These are phyloP conservation scores for Aporophyla lueneburgensis DNA, from an alignment of 2,888 invertebrate species.

Conservation along the genomic window DNA sequence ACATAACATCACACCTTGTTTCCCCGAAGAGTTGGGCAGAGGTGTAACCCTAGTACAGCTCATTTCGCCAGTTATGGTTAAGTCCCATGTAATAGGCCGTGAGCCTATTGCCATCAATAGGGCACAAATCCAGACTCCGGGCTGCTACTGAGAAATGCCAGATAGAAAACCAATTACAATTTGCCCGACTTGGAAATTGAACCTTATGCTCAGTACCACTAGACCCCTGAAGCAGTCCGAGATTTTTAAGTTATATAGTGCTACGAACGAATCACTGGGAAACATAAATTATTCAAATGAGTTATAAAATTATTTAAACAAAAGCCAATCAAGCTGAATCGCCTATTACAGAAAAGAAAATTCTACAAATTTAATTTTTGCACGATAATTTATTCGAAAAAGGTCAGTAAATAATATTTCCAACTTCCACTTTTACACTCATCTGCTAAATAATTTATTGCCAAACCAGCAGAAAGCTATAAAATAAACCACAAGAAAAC, in stretches of 20 bases:
- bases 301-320: background rate
- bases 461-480: conserved; percentile 22
- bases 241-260: background rate
- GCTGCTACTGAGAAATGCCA: no score
- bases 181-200: no score
- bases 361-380: background rate
- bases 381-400: background rate
- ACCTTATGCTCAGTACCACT: no score
- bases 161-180: no score
- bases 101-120: no score
- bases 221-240: no score
- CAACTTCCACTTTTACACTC: conserved; percentile 13
- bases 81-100: no score
- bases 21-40: no score
- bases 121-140: no score
- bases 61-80: no score
- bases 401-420: background rate
- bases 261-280: background rate
- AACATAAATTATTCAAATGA: conserved; percentile 12
- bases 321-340: background rate
- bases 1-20: no score
- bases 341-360: background rate
- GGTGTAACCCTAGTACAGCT: no score
- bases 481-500: conserved; percentile 17
- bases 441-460: conserved; percentile 18